These are phyloP conservation scores for Mechanitis messenoides DNA, from an alignment of 2,888 invertebrate genomes.

Conservation along the genomic window DNA sequence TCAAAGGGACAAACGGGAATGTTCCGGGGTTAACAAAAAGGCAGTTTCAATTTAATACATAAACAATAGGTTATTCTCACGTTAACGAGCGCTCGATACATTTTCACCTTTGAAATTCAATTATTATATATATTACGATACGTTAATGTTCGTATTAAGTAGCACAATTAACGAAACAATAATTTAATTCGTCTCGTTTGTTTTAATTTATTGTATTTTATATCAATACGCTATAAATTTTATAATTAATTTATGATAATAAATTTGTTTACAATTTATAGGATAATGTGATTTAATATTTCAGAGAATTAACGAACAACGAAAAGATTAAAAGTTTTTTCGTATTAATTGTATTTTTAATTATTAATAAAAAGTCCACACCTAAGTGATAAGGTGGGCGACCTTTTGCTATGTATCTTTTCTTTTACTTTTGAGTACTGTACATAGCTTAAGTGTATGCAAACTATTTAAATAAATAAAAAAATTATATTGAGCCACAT, in stretches of 20 bases:
- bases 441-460: too few species aligned
- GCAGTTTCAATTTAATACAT: constrained; percentile 70
- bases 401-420: too few species aligned
- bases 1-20: neutral
- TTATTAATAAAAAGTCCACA: too few species aligned
- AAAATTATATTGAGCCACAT: too few species aligned
- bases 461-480: too few species aligned
- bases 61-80: constrained; percentile 70
- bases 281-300: neutral
- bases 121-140: constrained; percentile 61
- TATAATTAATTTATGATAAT: neutral
- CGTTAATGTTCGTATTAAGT: constrained; percentile 40
- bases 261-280: neutral
- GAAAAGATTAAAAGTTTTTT: too few species aligned
- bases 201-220: constrained; percentile 26
- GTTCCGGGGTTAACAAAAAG: constrained; percentile 35
- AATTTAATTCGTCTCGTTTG: constrained; percentile 35
- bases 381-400: too few species aligned
- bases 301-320: too few species aligned
- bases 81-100: constrained; percentile 64
- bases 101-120: constrained; percentile 66
- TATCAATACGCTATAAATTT: constrained; percentile 8
- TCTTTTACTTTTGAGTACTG: too few species aligned
- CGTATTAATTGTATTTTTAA: too few species aligned
- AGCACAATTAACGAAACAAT: constrained; percentile 50